Evolutionary conservation across 2,797 vertebrate genomes (phyloP), one percentile per base, ranked within the genome.

Genomic region (Microctenopoma steveboyesi): DNA sequence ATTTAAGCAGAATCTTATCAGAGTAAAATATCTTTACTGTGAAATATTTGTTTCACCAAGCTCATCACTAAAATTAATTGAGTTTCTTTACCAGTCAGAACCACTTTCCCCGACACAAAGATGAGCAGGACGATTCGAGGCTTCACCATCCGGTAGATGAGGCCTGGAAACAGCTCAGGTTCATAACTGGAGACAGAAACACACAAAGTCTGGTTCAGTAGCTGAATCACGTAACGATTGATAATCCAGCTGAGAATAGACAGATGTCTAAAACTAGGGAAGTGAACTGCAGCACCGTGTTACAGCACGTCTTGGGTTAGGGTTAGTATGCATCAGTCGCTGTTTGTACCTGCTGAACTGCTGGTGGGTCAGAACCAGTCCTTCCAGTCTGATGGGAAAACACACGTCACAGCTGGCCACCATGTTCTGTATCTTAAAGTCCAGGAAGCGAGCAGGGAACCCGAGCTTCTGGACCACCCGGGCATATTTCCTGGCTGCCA

Each of bases 401-500:
- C 92, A 95, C 27, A 99, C 97, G 0, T 99, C 98, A 53, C 97
- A 99, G 88, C 96, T 99, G 18, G 95, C 98, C 83, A 99, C 98
- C 96, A 99, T 98, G 85, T 99, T 99, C 92, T 99, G 97, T 80
- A 99, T 97, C 89, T 98, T 99, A 75, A 99, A 99, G 87, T 98
- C 96, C 48, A 99, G 88, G 88, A 99, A 99, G 79, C 95, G 96
- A 53, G 96, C 97, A 0, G 97, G 95, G 71, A 98, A 99, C 0
- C 97, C 97, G 0, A 99, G 95, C 69, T 99, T 99, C 92, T 99
- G 97, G 15, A 99, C 95, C 82, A 98, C 95, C 0, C 97, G 94
- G 0, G 97, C 98, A 0, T 96, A 98, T 62, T 99, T 99, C 81
- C 97, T 94, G 1, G 97, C 96, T 2, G 97, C 97, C 1, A 99